These are phyloP conservation scores for Erythrocercus mccallii DNA, from an alignment of 2,113 vertebrate genomes.

Conservation along the genomic window DNA sequence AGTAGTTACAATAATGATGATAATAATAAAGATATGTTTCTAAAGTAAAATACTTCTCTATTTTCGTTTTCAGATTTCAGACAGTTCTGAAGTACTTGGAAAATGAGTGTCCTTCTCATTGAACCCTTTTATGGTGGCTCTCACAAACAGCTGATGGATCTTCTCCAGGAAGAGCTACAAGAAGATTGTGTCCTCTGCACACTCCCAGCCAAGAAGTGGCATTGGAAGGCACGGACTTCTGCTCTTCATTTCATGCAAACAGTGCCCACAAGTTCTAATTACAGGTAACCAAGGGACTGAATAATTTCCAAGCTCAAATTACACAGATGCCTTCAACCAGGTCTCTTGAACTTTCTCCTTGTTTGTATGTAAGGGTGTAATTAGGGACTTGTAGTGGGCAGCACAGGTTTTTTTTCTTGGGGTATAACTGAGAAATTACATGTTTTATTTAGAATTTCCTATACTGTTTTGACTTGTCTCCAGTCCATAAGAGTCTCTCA, in stretches of 20 bases:
- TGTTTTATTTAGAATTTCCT: neutral
- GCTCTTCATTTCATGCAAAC: conserved; percentile 89
- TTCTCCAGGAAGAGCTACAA: conserved; percentile 79
- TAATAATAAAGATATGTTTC: neutral
- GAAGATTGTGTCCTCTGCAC: conserved; percentile 77
- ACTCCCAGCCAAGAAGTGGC: conserved; percentile 95
- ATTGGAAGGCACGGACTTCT: conserved; percentile 89
- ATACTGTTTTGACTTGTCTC: neutral
- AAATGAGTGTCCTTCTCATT: conserved; percentile 83
- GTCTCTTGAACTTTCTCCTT: neutral
- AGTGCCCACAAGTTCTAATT: conserved; percentile 75
- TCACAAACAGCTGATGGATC: conserved; percentile 91
- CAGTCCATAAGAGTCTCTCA: neutral
- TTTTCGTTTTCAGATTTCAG: conserved; percentile 16
- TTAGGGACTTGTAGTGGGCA: neutral
- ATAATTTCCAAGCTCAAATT: neutral
- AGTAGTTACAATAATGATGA: neutral
- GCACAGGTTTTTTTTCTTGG: neutral
- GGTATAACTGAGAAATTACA: rapidly evolving
- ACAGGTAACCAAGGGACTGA: conserved; percentile 77
- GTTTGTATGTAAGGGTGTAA: neutral
- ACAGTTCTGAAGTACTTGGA: neutral
- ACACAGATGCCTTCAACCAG: neutral
- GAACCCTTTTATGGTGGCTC: conserved; percentile 95
- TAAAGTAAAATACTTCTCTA: neutral